These are phyloP conservation scores for Vesta saturnalis DNA, from an alignment of 2,888 invertebrate genomes.

Conservation along the genomic window DNA sequence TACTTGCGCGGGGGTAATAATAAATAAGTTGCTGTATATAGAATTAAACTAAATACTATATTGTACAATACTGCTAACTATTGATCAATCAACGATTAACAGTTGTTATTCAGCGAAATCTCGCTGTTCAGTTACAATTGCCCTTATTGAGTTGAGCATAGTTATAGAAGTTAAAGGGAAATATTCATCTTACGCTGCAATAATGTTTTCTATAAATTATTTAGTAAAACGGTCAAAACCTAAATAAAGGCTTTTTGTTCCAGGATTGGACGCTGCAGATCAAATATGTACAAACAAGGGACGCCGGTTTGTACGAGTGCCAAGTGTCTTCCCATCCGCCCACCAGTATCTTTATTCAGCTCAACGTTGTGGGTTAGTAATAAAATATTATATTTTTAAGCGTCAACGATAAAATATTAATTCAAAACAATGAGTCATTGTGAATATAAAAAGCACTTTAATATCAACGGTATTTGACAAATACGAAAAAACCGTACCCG, in stretches of 20 bases:
- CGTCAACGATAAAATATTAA: not conserved
- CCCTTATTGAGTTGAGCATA: too few relatives aligned
- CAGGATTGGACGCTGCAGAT: constrained; percentile 94
- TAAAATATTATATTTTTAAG: constrained; percentile 7
- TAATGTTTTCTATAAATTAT: not conserved
- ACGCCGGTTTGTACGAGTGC: constrained; percentile 89
- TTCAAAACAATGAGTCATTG: not conserved
- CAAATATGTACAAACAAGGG: constrained; percentile 85
- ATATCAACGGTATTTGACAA: constrained; percentile 15
- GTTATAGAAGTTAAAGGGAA: not conserved
- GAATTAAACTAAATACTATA: too few relatives aligned
- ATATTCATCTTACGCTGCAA: not conserved
- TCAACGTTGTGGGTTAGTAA: constrained; percentile 87
- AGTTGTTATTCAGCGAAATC: too few relatives aligned
- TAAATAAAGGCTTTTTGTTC: constrained; percentile 19
- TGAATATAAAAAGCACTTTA: constrained; percentile 8
- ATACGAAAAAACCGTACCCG: constrained; percentile 11
- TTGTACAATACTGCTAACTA: too few relatives aligned
- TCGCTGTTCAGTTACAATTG: constrained; percentile 21
- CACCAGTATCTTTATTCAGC: constrained; percentile 85
- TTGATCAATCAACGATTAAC: too few relatives aligned
- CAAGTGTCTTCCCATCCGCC: constrained; percentile 93
- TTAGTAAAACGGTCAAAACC: constrained; percentile 14
- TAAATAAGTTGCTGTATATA: too few relatives aligned
- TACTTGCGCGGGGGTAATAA: too few relatives aligned